Base-by-base conservation (phyloP, 2,888 invertebrate species). In the Busseola fusca region DNA sequence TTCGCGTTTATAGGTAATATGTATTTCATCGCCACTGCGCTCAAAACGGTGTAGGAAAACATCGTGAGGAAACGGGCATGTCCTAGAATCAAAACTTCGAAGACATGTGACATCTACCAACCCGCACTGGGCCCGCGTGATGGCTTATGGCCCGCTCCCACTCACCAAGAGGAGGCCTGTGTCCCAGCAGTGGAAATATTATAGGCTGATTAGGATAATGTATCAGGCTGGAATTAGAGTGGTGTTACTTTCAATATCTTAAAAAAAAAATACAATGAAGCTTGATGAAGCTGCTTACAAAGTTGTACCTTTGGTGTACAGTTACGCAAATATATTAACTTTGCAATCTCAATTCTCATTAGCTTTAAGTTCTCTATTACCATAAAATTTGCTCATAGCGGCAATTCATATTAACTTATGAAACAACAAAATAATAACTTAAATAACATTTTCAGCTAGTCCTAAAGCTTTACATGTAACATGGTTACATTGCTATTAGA, bases 401-500 rank as follows among this genome's bases (percentile, higher is more conserved):
- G 12, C 56, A 34, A 30, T 34, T 42, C 16, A 40, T 45, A 54
- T 27, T 6, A n/a, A 18, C 37, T 68, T 60, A 69, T 18, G 54
- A 68, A 68, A 48, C 21, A 48, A 56, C 56, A 10, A 40, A 76
- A 42, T 56, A 76, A 60, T 48, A 45, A 45, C 27, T 37, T 21
- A 34, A 50, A n/a, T 2, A 16, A n/a, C 3, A 37, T 3, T 14
- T 56, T 0, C 4, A 37, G 42, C 18, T 56, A 27, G 54, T 1
- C 4, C 3, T 30, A 56, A 16, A 56, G 27, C 16, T 42, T 34
- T 27, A 25, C n/a, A n/a, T n/a, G n/a, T n/a, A n/a, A n/a, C n/a
- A n/a, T n/a, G n/a, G n/a, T 37, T 25, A 25, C 0, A 42, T 65
- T 52, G 21, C 14, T 18, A 54, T 3, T 10, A 18, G 7, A 40